Evolutionary conservation across 2,888 invertebrate species (phyloP).

Genomic region (Clanis bilineata): DNA sequence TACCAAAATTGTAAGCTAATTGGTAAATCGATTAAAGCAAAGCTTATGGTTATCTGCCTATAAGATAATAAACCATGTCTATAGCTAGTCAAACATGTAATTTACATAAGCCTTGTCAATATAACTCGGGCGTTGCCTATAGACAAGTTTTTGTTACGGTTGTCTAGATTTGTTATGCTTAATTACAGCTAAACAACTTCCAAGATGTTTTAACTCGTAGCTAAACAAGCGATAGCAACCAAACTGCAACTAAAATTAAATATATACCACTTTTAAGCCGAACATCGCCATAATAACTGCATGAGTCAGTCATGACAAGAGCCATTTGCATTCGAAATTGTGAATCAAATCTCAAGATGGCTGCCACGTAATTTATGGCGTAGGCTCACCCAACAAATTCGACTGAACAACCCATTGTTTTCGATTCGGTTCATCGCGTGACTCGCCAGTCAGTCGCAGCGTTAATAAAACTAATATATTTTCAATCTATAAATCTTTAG

Average conservation of each 20-base stretch:
- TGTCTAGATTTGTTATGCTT: no score
- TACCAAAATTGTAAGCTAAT: no score
- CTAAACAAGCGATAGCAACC: no score
- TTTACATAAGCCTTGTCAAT: no score
- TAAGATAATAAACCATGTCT: no score
- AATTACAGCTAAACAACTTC: no score
- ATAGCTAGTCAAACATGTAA: no score
- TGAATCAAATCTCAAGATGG: conserved; percentile 3
- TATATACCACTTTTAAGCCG: not conserved
- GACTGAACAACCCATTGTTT: conserved; percentile 16
- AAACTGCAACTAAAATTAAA: not conserved
- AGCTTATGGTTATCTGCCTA: no score
- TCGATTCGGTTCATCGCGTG: conserved; percentile 3
- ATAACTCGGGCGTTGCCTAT: no score
- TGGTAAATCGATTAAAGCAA: no score
- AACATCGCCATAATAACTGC: not conserved
- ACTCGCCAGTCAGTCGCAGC: not conserved
- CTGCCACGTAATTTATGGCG: conserved; percentile 1
- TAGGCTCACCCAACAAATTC: conserved; percentile 14
- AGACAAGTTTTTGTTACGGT: no score
- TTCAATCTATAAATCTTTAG: not conserved
- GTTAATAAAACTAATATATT: not conserved
- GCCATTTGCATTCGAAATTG: not conserved
- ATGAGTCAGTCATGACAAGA: not conserved
- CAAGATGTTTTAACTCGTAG: no score